Percentiles rank a stretch among this genome's conserved stretches.
phyloP scores from a whole-genome alignment of 2,113 vertebrate genomes.

The Crocuta crocuta region DNA sequence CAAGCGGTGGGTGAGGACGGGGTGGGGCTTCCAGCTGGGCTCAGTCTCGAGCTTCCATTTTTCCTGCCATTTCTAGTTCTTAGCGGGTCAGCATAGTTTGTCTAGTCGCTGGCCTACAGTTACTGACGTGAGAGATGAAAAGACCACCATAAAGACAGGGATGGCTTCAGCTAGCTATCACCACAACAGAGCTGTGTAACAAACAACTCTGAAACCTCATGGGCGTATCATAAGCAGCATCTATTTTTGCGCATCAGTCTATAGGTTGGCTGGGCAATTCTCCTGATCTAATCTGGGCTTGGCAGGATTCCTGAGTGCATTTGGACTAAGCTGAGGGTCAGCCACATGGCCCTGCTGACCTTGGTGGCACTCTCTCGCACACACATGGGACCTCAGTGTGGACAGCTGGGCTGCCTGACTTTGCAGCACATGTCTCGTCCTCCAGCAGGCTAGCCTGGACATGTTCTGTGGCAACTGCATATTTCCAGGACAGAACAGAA shows the following conservation, averaged over 20 bases:
- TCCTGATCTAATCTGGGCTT: background rate
- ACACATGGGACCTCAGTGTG: accelerated
- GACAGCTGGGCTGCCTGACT: background rate
- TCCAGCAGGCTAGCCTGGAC: background rate
- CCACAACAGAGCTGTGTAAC: accelerated
- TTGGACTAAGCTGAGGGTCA: background rate
- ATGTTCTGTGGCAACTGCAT: accelerated
- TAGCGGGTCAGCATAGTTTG: too few relatives aligned
- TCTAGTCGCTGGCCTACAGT: too few relatives aligned
- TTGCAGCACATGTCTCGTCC: accelerated
- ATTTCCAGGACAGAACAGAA: background rate
- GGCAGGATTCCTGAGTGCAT: background rate
- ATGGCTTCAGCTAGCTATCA: background rate
- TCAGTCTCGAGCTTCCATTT: background rate
- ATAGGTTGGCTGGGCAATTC: background rate
- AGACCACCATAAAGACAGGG: background rate
- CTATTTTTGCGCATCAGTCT: background rate
- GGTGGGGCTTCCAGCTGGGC: background rate
- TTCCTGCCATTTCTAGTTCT: background rate
- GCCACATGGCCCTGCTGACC: background rate
- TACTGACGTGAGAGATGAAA: background rate
- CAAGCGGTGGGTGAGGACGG: background rate
- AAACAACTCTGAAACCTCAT: accelerated
- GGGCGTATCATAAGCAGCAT: accelerated
- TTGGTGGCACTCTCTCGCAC: background rate